Base-by-base conservation (phyloP, 2,888 invertebrate species). In the Hypena proboscidalis region DNA sequence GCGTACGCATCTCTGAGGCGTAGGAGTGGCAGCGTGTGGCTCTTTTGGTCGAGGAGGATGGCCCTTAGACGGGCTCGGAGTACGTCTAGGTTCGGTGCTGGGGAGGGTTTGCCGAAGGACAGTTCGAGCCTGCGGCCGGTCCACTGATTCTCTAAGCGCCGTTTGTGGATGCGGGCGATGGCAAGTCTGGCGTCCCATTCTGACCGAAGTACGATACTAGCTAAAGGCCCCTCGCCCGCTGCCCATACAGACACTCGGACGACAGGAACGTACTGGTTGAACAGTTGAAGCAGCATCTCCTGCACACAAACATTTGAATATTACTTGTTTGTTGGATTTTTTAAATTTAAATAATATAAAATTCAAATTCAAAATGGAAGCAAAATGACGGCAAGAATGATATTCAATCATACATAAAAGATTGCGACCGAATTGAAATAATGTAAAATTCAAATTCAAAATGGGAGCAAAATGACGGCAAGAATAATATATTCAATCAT, bases 1-100 rank as follows among this genome's bases (percentile, higher is more conserved):
- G 97, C 96, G 76, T 95, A 95, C 46, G 97, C 92, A 74, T 97
- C 96, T 32, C 97, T 93, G 56, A 98, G 94, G 68, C 96, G 94
- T 63, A 97, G 94, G 0, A 97, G 86, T 0, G 97, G 97, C 59
- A 97, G 44, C 38, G 93, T 92, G 70, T 94, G 92, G 1, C 94
- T 93, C 13, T 95, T 95, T 23, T 96, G 95, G 72, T 97, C 96
- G 74, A 94, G 85, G 9, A 97, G 90, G 22, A 97, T 86, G 43
- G 94, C 93, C 1, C 95, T 92, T 1, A 96, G 94, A 64, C 96
- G 94, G 0, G 94, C 93, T 50, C 94, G 85, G 3, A 94, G 85
- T 1, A 94, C 91, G 42, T 94, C 90, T 74, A 87, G 92, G 1
- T 93, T 93, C 63, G 94, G 94, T 0, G 94, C 92, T 0, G 93